phyloP scores from a whole-genome alignment of 2,113 vertebrate species.

The Fulmarus glacialis region DNA sequence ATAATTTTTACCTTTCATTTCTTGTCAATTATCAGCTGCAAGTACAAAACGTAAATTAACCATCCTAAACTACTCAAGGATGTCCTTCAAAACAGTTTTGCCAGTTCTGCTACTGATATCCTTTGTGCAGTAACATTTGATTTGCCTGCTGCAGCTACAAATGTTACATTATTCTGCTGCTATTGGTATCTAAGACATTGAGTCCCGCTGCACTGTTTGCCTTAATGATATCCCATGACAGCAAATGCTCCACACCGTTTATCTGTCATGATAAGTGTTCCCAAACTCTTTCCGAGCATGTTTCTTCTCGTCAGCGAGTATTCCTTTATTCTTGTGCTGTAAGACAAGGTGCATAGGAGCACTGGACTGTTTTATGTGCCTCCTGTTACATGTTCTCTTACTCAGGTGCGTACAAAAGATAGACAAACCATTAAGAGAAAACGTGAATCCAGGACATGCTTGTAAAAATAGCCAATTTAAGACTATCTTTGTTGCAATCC shows the following conservation, averaged over 20 bases:
- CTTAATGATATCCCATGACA: not conserved
- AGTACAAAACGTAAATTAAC: not conserved
- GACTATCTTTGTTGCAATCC: not conserved
- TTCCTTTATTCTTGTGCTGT: not conserved
- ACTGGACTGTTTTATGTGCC: not conserved
- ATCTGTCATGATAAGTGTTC: not conserved
- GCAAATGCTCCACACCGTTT: not conserved
- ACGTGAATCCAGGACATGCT: not conserved
- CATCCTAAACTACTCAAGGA: not conserved
- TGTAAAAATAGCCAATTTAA: not conserved
- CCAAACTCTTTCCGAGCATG: not conserved
- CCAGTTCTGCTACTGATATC: not conserved
- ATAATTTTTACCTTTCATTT: not conserved
- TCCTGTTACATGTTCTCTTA: accelerated
- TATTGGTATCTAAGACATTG: not conserved
- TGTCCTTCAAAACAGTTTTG: not conserved
- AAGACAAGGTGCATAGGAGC: not conserved
- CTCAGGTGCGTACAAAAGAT: not conserved
- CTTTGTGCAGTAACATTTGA: not conserved
- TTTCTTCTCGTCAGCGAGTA: not conserved
- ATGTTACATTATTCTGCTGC: not conserved
- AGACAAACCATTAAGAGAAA: not conserved
- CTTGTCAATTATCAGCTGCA: not conserved
- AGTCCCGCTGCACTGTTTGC: not conserved
- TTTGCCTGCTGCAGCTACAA: not conserved